These are phyloP conservation scores for Acyrthosiphon pisum DNA, from an alignment of 1,140 invertebrate species.

Conservation along the genomic window DNA sequence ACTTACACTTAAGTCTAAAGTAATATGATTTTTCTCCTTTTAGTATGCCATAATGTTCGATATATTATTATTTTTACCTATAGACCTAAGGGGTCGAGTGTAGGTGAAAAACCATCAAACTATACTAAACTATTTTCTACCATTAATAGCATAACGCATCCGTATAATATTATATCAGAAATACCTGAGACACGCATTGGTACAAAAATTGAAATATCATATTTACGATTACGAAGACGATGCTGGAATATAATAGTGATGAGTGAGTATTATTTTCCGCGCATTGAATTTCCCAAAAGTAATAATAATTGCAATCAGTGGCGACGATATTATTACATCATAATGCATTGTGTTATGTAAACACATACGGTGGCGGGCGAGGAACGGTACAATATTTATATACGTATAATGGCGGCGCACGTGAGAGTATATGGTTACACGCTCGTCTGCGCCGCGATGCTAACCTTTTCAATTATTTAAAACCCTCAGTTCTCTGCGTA, in stretches of 20 bases:
- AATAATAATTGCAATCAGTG: conserved; percentile 29
- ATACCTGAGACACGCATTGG: background rate
- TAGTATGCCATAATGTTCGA: too few relatives aligned
- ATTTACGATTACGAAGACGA: background rate
- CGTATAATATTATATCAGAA: background rate
- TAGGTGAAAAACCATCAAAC: background rate
- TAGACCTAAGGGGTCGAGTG: too few relatives aligned
- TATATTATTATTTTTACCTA: too few relatives aligned
- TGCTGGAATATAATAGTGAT: background rate
- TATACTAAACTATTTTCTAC: background rate
- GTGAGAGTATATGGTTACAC: background rate
- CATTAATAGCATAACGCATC: background rate
- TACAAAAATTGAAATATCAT: background rate
- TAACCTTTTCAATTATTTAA: conserved; percentile 21
- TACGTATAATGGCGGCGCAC: background rate
- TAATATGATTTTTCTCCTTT: too few relatives aligned
- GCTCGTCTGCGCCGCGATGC: background rate
- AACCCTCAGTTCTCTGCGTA: background rate
- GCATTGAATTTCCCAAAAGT: conserved; percentile 10
- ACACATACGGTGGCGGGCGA: background rate
- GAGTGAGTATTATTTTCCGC: background rate
- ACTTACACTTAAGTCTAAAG: too few relatives aligned
- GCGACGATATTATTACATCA: conserved; percentile 8
- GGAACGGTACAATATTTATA: background rate
- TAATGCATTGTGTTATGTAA: background rate